These are phyloP conservation scores for Lytechinus variegatus DNA, from an alignment of 35 echinoderm and acorn worm species.

Conservation along the genomic window DNA sequence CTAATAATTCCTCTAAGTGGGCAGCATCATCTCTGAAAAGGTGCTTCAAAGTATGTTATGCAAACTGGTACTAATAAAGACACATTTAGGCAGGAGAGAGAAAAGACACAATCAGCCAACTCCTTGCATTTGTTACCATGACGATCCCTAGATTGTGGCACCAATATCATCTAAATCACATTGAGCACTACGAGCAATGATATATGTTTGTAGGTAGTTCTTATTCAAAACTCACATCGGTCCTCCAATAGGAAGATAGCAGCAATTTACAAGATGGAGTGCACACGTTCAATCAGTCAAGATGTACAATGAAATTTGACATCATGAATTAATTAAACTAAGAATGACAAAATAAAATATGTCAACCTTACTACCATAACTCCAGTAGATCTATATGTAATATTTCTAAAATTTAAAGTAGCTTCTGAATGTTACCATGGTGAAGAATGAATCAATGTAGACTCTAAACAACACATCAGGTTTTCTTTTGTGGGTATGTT, in stretches of 20 bases:
- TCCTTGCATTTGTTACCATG: slow-evolving; percentile 24
- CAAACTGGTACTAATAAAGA: neutral
- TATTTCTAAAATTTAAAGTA: no score
- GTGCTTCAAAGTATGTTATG: neutral
- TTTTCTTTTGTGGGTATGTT: no score
- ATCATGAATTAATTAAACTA: neutral
- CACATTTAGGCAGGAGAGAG: neutral
- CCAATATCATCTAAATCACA: neutral
- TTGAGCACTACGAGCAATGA: neutral
- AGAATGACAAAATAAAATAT: no score
- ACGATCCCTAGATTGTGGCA: neutral
- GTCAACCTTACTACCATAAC: no score
- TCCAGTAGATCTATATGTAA: no score
- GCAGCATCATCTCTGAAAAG: neutral
- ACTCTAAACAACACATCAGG: no score
- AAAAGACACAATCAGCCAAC: neutral
- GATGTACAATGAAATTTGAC: neutral
- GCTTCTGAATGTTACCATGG: no score
- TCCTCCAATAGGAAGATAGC: neutral
- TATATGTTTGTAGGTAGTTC: neutral
- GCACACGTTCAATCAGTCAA: neutral
- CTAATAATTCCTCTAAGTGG: neutral
- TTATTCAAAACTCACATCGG: neutral
- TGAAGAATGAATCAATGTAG: no score
- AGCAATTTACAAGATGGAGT: neutral